Evolutionary conservation across 2,888 invertebrate genomes (phyloP).

Genomic region (Conistra vaccinii): DNA sequence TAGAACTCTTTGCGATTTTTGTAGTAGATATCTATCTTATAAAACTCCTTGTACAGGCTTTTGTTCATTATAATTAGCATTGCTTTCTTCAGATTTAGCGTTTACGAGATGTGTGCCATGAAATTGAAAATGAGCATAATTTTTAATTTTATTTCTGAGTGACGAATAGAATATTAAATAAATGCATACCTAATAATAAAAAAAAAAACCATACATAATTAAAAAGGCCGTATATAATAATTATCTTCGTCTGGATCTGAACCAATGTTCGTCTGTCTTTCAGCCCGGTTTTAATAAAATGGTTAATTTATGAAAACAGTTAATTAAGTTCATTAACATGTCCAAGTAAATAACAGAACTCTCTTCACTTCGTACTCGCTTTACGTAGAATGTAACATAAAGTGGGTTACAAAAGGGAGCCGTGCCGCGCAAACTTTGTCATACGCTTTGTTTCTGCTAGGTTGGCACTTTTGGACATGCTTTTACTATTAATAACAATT

Average conservation of each 20-base stretch:
- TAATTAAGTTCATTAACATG: constrained; percentile 62
- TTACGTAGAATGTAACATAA: constrained; percentile 68
- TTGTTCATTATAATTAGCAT: no score
- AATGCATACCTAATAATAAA: no score
- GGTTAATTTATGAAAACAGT: constrained; percentile 49
- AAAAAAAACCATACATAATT: no score
- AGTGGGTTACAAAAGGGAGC: constrained; percentile 70
- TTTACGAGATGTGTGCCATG: not conserved
- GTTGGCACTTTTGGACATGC: constrained; percentile 59
- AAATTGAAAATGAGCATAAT: not conserved
- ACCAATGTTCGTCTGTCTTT: not conserved
- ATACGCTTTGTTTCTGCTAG: constrained; percentile 66
- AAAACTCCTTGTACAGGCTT: not conserved
- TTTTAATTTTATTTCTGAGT: not conserved
- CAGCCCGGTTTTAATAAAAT: not conserved
- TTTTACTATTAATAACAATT: constrained; percentile 53
- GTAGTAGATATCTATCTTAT: not conserved
- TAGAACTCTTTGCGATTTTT: not conserved
- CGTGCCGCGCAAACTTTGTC: constrained; percentile 67
- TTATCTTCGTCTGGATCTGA: not conserved
- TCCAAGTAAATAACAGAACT: constrained; percentile 66
- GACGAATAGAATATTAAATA: not conserved
- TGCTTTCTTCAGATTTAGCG: not conserved
- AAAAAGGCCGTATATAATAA: not conserved
- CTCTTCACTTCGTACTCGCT: constrained; percentile 54